Percentiles rank a stretch among this genome's conserved stretches.
Evolutionary conservation across 92 coral and sea anemone genomes (phyloP).

Genomic region (Porites divaricata): DNA sequence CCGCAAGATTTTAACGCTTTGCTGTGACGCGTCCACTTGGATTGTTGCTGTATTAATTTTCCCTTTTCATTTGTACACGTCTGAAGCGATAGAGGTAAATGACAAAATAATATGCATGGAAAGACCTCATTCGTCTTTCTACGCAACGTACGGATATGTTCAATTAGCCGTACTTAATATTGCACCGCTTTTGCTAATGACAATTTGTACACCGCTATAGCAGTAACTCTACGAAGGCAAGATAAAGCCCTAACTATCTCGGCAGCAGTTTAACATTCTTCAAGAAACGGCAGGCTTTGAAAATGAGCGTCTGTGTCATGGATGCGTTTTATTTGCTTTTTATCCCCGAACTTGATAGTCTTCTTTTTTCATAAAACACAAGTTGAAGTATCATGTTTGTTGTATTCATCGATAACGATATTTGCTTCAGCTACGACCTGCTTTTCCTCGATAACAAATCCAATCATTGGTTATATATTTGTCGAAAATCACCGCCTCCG

Average conservation of each 20-base stretch:
- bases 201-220: neutral
- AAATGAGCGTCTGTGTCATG: neutral
- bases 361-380: neutral
- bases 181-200: constrained; percentile 21
- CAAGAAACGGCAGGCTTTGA: neutral
- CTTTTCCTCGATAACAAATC: constrained; percentile 1
- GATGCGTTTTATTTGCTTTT: neutral
- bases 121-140: neutral
- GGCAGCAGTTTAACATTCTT: no score
- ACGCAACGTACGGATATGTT: neutral
- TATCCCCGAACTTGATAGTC: neutral
- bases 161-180: constrained; percentile 21
- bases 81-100: neutral
- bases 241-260: neutral
- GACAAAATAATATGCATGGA: neutral
- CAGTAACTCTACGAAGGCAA: neutral
- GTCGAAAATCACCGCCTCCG: neutral
- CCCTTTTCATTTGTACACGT: constrained; percentile 16
- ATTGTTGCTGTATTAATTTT: constrained; percentile 21
- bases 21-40: constrained; percentile 49
- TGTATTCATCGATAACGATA: neutral
- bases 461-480: neutral
- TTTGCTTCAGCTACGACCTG: neutral
- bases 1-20: constrained; percentile 28
- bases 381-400: neutral